phyloP scores from a whole-genome alignment of 2,888 invertebrate species.

The Hyles lineata region DNA sequence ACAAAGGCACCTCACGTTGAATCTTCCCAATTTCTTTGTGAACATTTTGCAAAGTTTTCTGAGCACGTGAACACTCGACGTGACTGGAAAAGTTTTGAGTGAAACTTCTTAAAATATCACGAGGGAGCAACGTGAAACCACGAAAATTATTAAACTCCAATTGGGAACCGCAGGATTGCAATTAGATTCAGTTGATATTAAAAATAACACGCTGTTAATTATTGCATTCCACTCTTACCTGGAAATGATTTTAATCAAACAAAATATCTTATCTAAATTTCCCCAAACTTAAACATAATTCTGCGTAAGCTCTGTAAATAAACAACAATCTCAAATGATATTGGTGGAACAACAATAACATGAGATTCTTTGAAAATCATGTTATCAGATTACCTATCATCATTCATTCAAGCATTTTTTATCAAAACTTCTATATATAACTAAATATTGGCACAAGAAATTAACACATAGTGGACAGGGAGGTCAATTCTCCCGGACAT shows the following conservation, averaged over 20 bases:
- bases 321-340: no score
- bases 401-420: background rate
- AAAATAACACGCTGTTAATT: background rate
- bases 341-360: no score
- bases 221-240: background rate
- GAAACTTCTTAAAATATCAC: constrained; percentile 32
- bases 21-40: constrained; percentile 46
- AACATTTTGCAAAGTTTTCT: constrained; percentile 40
- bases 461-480: background rate
- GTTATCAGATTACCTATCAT: no score
- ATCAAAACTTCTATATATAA: background rate
- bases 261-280: no score
- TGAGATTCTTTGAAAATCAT: no score
- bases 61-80: constrained; percentile 45
- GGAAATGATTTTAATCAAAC: background rate
- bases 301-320: no score
- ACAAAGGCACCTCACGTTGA: constrained; percentile 44
- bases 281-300: no score
- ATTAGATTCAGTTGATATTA: background rate
- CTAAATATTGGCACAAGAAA: background rate
- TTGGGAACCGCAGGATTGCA: constrained; percentile 26
- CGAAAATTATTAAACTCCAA: constrained; percentile 42
- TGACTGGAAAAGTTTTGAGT: constrained; percentile 37
- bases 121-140: constrained; percentile 32
- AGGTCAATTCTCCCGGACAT: constrained; percentile 22